Base-by-base conservation (phyloP, 1,140 invertebrate genomes). In the Drosophila quadrilineata region DNA sequence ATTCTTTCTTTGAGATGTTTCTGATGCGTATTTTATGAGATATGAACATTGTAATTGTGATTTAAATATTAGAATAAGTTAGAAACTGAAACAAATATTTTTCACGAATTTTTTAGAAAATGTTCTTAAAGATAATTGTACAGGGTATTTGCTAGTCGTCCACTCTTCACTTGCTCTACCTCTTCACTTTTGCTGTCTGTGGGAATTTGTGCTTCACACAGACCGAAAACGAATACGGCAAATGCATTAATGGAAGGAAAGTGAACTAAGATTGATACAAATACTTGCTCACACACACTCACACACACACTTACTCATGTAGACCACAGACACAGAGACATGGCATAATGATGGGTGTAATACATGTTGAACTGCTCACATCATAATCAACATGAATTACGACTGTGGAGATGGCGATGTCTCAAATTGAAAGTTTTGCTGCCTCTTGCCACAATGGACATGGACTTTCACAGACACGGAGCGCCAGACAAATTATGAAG, bases 161-260 rank as follows among this genome's bases (percentile, higher is more conserved):
- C 14, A 40, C 3, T 21, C 21, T 2, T 24, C n/a, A n/a, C n/a
- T n/a, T n/a, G n/a, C n/a, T n/a, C n/a, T n/a, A n/a, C n/a, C n/a
- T n/a, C n/a, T n/a, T n/a, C n/a, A n/a, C 24, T 36, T 45, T n/a
- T 59, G 17, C 26, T 17, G 16, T 40, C 46, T 38, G 53, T 68
- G 43, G 64, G 57, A 67, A 19, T 35, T 35, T n/a, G 10, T 22
- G 19, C n/a, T n/a, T n/a, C n/a, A n/a, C n/a, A n/a, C n/a, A 26
- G 21, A 43, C 10, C 33, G 46, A 41, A 60, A 43, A 52, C 33
- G 49, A 40, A 38, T 31, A 31, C 19, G 22, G 29, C 38, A 50
- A 58, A 66, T 73, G 58, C 56, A 49, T 58, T 57, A 40, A 41
- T 59, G 64, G 49, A 62, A 63, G 62, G 60, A 69, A 73, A 58